Base-by-base conservation (phyloP, 1,140 invertebrate genomes). In the Cardiocondyla obscurior region DNA sequence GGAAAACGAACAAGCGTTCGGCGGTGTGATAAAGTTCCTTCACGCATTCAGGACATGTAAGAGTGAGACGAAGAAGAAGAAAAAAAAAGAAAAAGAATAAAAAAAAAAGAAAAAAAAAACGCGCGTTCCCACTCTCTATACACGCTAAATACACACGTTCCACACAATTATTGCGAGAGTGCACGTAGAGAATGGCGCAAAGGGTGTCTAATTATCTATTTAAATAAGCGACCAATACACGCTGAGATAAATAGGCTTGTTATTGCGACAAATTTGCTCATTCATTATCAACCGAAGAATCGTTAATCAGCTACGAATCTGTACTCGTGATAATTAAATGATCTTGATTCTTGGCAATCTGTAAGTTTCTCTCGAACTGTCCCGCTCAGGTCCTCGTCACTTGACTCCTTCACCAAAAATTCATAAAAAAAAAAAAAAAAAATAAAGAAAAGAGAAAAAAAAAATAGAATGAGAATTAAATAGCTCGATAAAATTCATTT, bases 251-350 rank as follows among this genome's bases (percentile, higher is more conserved):
- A 74, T 79, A 84, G 79, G 72, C 79, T 85, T 85, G 82, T 85
- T 85, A 85, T 88, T 85, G 73, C 86, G 85, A 88, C 69, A 79
- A 81, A 74, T 49, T 83, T 74, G 81, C 79, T 84, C 85, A 84
- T 84, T 83, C 64, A 76, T 88, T 89, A 86, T 81, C 84, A 74
- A 74, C 55, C 64, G 79, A 79, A 49, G 39, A 83, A 83, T 57
- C 79, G 77, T 87, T 85, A 81, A 85, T 39, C 84, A 77, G 30
- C 74, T 88, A 84, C 70, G 84, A 89, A 89, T 87, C 87, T 90
- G 89, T 90, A 90, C 77, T 86, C 86, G 77, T 87, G 58, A 88
- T 57, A 90, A 90, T 90, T 89, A 90, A 77, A 90, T 74, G 88
- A 89, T 89, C 85, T 90, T 90, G 79, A 90, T 88, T 90, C 85